Conservation (phyloP, 2,797 vertebrate genomes). For the Lutjanus campechanus region DNA sequence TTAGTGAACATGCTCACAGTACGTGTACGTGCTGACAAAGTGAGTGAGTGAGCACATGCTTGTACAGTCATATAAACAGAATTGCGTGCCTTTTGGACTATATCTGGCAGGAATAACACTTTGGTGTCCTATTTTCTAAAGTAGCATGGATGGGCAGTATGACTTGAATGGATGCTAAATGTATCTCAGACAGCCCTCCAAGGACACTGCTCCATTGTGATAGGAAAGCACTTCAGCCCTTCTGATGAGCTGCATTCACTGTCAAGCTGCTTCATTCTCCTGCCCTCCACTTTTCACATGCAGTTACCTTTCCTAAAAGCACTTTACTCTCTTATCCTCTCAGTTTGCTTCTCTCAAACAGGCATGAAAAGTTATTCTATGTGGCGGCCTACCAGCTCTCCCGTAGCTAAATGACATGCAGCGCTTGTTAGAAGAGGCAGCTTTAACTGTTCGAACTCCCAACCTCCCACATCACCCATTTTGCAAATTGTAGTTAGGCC, state of each 20-base stretch:
- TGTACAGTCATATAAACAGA: not conserved
- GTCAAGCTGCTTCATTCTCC: conserved; percentile 12
- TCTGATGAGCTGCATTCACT: conserved; percentile 43
- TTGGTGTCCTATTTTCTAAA: not conserved
- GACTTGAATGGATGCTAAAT: conserved; percentile 31
- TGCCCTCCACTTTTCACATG: not conserved
- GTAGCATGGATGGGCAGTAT: not conserved
- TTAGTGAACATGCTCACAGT: not conserved
- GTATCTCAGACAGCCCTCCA: conserved; percentile 26
- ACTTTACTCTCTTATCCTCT: conserved; percentile 29
- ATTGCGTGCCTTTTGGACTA: not conserved
- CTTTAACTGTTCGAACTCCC: conserved; percentile 42
- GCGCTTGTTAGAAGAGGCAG: conserved; percentile 51
- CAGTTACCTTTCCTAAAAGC: conserved; percentile 60
- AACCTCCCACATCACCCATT: conserved; percentile 62
- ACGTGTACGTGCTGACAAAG: not conserved
- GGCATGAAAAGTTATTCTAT: conserved; percentile 43
- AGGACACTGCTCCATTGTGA: conserved; percentile 42
- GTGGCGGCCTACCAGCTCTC: conserved; percentile 41
- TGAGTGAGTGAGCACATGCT: not conserved
- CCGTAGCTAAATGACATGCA: conserved; percentile 54
- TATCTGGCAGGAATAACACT: not conserved
- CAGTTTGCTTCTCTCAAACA: conserved; percentile 37
- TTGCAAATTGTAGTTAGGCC: conserved; percentile 55
- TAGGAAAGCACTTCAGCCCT: conserved; percentile 41